Percentiles rank a stretch among this genome's conserved stretches.
Evolutionary conservation across 2,113 vertebrate species (phyloP).

Genomic region (Charadrius vociferus): DNA sequence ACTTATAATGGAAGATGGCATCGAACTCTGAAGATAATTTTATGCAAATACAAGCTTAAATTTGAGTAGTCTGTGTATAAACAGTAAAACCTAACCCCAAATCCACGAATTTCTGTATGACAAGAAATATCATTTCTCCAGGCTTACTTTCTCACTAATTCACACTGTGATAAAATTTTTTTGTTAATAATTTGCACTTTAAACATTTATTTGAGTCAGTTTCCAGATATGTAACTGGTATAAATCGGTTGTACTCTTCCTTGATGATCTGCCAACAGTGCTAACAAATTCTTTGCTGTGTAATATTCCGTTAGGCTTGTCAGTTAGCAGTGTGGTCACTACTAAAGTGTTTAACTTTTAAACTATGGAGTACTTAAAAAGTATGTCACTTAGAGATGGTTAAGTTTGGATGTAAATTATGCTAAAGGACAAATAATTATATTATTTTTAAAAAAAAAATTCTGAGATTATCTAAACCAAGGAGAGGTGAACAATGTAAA

Average conservation of each 20-base stretch:
- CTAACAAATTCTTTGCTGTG: conserved; percentile 35
- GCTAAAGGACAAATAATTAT: background rate
- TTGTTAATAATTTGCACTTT: conserved; percentile 14
- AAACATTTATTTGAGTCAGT: conserved; percentile 18
- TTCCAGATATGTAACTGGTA: conserved; percentile 5
- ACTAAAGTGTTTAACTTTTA: conserved; percentile 50
- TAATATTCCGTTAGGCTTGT: conserved; percentile 45
- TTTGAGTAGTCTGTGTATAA: background rate
- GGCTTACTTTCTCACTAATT: background rate
- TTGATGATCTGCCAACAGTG: conserved; percentile 57
- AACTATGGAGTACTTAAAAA: conserved; percentile 44
- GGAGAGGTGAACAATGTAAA: background rate
- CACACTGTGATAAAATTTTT: background rate
- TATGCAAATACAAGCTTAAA: background rate
- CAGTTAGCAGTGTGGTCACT: conserved; percentile 3
- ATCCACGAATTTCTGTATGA: background rate
- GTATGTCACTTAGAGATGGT: background rate
- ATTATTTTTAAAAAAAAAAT: too few species aligned
- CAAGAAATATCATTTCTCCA: background rate
- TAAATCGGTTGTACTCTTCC: conserved; percentile 19
- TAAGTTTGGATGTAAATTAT: background rate
- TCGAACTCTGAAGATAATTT: background rate
- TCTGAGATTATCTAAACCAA: background rate
- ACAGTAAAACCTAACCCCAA: background rate
- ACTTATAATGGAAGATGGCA: background rate